phyloP scores from a whole-genome alignment of 2,113 vertebrate genomes.

The Mirounga angustirostris region DNA sequence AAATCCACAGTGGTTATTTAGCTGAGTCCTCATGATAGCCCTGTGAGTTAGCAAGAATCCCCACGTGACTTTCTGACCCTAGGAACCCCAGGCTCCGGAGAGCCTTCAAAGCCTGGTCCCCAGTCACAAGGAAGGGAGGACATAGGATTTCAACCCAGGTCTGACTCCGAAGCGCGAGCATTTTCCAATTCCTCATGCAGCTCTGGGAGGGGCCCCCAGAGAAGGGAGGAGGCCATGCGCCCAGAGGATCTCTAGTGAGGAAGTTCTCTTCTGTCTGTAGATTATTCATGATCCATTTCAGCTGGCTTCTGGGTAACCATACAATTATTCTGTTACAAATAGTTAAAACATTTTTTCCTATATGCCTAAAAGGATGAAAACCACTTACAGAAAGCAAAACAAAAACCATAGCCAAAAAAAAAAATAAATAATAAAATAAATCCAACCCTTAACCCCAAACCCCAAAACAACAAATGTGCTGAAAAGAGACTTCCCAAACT shows the following conservation, averaged over 20 bases:
- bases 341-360: constrained; percentile 70
- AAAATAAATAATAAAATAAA: background rate
- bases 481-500: constrained; percentile 69
- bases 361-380: constrained; percentile 68
- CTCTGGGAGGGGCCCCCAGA: background rate
- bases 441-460: constrained; percentile 17
- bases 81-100: background rate
- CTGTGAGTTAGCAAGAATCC: background rate
- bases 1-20: background rate
- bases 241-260: constrained; percentile 40
- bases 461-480: constrained; percentile 73
- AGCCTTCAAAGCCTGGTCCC: background rate
- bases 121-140: background rate
- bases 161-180: background rate
- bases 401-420: constrained; percentile 58
- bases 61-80: background rate
- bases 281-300: constrained; percentile 66
- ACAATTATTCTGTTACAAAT: constrained; percentile 64
- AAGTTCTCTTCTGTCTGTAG: constrained; percentile 62
- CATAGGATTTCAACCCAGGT: background rate
- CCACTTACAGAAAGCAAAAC: constrained; percentile 74
- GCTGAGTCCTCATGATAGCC: background rate
- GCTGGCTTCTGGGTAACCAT: constrained; percentile 66
- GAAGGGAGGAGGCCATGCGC: background rate
- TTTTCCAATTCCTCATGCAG: background rate